Conservation (phyloP, 2,797 vertebrate genomes). For the Sarcophilus harrisii region DNA sequence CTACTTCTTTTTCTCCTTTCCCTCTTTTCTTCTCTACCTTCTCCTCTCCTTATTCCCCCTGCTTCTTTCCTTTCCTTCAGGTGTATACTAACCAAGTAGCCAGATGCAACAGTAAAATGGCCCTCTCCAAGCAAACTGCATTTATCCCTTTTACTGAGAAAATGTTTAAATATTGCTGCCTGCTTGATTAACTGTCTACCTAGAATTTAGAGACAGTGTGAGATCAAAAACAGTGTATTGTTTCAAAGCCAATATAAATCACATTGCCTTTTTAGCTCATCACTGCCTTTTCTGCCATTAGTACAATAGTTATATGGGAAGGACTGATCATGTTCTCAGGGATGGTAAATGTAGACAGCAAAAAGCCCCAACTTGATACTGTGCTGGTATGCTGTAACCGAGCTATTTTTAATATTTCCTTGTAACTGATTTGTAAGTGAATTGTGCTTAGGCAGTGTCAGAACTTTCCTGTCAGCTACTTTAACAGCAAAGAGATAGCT, state of each 20-base stretch:
- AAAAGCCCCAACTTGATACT: slow-evolving; percentile 90
- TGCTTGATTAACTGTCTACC: slow-evolving; percentile 83
- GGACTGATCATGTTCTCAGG: slow-evolving; percentile 86
- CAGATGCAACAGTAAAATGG: slow-evolving; percentile 36
- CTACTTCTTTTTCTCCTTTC: too few species aligned
- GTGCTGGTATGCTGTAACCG: slow-evolving; percentile 89
- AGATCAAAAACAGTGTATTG: slow-evolving; percentile 84
- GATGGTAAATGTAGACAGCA: slow-evolving; percentile 88
- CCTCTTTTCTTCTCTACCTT: too few species aligned
- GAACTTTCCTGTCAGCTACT: slow-evolving; percentile 96
- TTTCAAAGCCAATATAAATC: slow-evolving; percentile 87
- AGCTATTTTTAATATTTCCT: slow-evolving; percentile 96
- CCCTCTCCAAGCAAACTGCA: slow-evolving; percentile 73
- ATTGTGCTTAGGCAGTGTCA: slow-evolving; percentile 95
- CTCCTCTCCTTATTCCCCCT: background rate
- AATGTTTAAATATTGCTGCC: slow-evolving; percentile 82
- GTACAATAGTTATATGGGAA: slow-evolving; percentile 86
- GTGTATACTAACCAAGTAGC: slow-evolving; percentile 39
- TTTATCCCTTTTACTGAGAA: slow-evolving; percentile 82
- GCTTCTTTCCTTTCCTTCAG: slow-evolving; percentile 5
- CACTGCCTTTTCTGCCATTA: slow-evolving; percentile 87
- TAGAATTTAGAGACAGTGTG: slow-evolving; percentile 82
- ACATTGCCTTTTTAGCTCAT: slow-evolving; percentile 86
- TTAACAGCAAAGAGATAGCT: slow-evolving; percentile 96
- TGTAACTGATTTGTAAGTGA: slow-evolving; percentile 97